Evolutionary conservation across 2,888 invertebrate species (phyloP), one percentile per base, ranked within the genome.

Genomic region (Andricus curvator): DNA sequence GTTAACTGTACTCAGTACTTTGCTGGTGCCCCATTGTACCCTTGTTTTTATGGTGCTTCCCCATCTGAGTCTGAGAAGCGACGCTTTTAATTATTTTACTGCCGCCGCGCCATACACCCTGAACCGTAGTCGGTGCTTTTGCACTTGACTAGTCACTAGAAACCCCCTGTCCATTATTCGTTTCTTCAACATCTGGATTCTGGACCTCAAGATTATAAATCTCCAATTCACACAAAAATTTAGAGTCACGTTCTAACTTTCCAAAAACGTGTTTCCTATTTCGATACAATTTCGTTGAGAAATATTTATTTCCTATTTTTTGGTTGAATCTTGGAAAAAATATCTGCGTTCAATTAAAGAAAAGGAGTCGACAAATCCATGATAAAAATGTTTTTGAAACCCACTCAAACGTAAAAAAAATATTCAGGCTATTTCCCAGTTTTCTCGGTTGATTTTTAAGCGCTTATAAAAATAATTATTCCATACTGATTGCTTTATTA

Each of bases 61-160:
- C 74, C 48, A 76, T 33, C 62, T 13, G 33, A 81, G 76, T 60
- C 78, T 77, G 44, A 81, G 76, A 76, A 78, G 77, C 76, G 76
- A 64, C 62, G 76, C 60, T 82, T 82, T 84, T 81, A 77, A 84
- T 84, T 81, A 84, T 82, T 84, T 82, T 83, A 83, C 81, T 64
- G 82, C 82, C 76, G 64, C 64, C 37, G 37, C 37, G 37, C 37
- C 37, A 37, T 37, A 37, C 37, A 9, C 37, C 37, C 37, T 37
- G 37, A 37, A 37, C 29, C 79, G 78, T 56, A 74, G 70, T 56
- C 70, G 70, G 70, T 74, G 51, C 51, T 70, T 70, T 74, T 74
- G 48, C 70, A 74, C 70, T 74, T 74, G 70, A 74, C 70, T 51
- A 70, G 25, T 15, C 29, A 48, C 68, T n/a, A 25, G 13, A 62